Evolutionary conservation across 2,888 invertebrate genomes (phyloP).

Genomic region (Hemistola chrysoprasaria): DNA sequence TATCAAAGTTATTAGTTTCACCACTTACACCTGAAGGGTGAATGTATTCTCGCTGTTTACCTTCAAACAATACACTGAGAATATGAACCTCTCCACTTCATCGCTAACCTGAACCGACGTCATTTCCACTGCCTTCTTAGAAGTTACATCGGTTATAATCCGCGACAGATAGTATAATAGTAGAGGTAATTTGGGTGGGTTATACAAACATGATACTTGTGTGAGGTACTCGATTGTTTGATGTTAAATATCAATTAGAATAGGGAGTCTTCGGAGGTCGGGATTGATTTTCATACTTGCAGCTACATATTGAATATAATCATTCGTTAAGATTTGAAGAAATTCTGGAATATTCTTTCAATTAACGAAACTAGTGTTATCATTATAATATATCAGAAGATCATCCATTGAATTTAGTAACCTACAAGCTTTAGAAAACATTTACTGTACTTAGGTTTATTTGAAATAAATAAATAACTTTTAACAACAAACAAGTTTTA

Average conservation of each 20-base stretch:
- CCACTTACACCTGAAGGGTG: constrained; percentile 71
- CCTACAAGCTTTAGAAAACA: too few species aligned
- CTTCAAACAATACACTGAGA: constrained; percentile 64
- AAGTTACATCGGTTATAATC: not conserved
- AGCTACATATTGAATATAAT: too few species aligned
- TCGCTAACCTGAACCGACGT: constrained; percentile 21
- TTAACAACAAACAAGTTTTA: too few species aligned
- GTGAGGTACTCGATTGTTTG: constrained; percentile 19
- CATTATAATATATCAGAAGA: too few species aligned
- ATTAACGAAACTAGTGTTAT: too few species aligned
- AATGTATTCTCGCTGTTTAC: constrained; percentile 47
- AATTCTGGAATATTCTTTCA: too few species aligned
- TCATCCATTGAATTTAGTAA: too few species aligned
- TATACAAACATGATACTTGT: constrained; percentile 11
- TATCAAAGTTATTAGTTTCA: constrained; percentile 64
- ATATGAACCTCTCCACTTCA: constrained; percentile 45
- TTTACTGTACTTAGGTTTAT: too few species aligned
- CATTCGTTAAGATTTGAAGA: too few species aligned
- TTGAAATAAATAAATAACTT: too few species aligned
- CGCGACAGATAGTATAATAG: constrained; percentile 4
- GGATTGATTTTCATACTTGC: not conserved
- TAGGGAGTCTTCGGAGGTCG: constrained; percentile 5
- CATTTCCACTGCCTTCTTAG: not conserved
- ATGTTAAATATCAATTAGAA: constrained; percentile 19
- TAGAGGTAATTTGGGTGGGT: constrained; percentile 5